Evolutionary conservation across 2,113 vertebrate species (phyloP).

Genomic region (Rynchops niger): DNA sequence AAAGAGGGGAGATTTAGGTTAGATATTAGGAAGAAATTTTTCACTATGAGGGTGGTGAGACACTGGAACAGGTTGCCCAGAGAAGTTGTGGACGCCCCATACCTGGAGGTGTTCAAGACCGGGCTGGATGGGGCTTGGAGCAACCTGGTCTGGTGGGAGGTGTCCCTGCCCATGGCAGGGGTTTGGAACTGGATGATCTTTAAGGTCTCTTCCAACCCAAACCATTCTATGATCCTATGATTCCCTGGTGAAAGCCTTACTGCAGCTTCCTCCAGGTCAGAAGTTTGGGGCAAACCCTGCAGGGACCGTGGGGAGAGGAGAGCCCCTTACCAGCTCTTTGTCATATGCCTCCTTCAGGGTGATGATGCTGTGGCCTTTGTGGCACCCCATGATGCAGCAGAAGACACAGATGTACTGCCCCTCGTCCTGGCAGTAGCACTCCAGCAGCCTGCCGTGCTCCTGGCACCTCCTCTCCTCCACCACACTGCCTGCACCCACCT

Average conservation of each 20-base stretch:
- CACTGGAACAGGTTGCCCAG: background rate
- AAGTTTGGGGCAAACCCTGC: background rate
- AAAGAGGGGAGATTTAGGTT: background rate
- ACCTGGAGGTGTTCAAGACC: background rate
- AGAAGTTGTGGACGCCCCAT: background rate
- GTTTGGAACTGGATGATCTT: background rate
- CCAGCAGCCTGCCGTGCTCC: conserved; percentile 81
- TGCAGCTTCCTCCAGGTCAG: background rate
- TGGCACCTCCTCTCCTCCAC: conserved; percentile 77
- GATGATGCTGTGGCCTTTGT: conserved; percentile 67
- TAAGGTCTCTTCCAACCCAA: background rate
- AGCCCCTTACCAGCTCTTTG: background rate
- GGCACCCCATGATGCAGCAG: conserved; percentile 60
- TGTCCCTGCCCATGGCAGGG: background rate
- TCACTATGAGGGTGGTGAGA: background rate
- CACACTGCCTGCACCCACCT: conserved; percentile 47
- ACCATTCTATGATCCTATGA: background rate
- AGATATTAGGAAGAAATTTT: background rate
- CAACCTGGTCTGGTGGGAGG: background rate
- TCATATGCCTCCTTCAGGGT: background rate
- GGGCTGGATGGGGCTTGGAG: background rate
- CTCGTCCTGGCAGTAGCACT: conserved; percentile 79
- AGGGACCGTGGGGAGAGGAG: accelerated
- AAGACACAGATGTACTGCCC: conserved; percentile 75
- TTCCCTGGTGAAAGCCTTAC: accelerated